Conservation (phyloP, 2,888 invertebrate genomes). For the Ormyrus pomaceus region DNA sequence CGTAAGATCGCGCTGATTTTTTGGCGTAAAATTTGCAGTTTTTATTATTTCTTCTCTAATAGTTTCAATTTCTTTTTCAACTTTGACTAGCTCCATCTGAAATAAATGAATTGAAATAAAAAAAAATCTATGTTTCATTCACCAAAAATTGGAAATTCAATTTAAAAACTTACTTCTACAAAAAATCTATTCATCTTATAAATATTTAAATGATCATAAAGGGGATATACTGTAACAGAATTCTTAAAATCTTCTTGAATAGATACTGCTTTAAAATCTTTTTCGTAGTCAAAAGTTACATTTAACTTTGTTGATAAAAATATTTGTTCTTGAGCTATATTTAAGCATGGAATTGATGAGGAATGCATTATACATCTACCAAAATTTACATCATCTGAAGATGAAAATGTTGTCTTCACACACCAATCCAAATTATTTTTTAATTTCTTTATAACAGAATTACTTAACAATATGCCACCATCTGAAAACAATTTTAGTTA, state of each 20-base stretch:
- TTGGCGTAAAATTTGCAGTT: slow-evolving; percentile 75
- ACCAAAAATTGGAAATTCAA: not conserved
- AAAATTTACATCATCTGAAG: slow-evolving; percentile 89
- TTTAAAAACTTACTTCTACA: slow-evolving; percentile 78
- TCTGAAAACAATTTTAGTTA: slow-evolving; percentile 77
- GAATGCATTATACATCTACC: slow-evolving; percentile 90
- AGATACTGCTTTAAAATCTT: slow-evolving; percentile 73
- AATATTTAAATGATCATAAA: slow-evolving; percentile 80
- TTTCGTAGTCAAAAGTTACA: slow-evolving; percentile 72
- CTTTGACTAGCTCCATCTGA: slow-evolving; percentile 73
- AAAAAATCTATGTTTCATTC: not conserved
- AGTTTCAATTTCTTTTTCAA: slow-evolving; percentile 73
- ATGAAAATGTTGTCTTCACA: slow-evolving; percentile 89
- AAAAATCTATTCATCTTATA: slow-evolving; percentile 86
- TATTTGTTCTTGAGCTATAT: slow-evolving; percentile 77
- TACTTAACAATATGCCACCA: slow-evolving; percentile 91
- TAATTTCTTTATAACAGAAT: slow-evolving; percentile 88
- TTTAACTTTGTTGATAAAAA: slow-evolving; percentile 64
- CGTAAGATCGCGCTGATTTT: slow-evolving; percentile 68
- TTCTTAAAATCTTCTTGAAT: slow-evolving; percentile 76
- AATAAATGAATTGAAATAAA: slow-evolving; percentile 40
- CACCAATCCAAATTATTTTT: slow-evolving; percentile 91
- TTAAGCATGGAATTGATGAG: slow-evolving; percentile 80
- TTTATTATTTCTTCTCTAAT: slow-evolving; percentile 76
- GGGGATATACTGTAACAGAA: slow-evolving; percentile 82